Conservation (phyloP, 2,113 vertebrate species). For the Centrocercus urophasianus region DNA sequence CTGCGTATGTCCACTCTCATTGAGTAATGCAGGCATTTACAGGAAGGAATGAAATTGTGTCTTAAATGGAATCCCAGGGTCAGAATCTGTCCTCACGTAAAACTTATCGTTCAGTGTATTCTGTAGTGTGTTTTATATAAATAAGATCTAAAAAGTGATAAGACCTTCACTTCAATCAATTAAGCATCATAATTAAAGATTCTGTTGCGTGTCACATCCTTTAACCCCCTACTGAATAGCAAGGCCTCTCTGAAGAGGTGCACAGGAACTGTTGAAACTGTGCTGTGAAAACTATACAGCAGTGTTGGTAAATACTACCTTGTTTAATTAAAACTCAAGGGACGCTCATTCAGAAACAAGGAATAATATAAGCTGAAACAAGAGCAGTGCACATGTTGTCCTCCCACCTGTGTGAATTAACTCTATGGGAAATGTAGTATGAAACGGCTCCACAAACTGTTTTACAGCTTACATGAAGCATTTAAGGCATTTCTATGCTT, state of each 20-base stretch:
- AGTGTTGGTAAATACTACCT: neutral
- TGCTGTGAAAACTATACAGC: neutral
- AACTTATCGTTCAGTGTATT: neutral
- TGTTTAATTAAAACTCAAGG: neutral
- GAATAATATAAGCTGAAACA: neutral
- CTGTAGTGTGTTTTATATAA: neutral
- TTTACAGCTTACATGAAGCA: neutral
- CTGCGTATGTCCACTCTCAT: neutral
- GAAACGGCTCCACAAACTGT: neutral
- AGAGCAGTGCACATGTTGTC: neutral
- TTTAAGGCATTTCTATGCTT: neutral
- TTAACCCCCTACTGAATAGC: neutral
- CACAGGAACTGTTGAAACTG: neutral
- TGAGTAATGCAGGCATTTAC: neutral
- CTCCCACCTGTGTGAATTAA: neutral
- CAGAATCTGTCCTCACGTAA: neutral
- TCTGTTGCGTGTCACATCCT: neutral
- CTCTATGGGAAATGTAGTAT: neutral
- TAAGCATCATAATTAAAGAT: neutral
- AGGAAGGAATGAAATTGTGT: neutral
- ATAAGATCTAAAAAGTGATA: neutral
- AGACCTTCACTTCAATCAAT: neutral
- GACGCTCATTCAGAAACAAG: neutral
- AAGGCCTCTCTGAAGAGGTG: neutral
- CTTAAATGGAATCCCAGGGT: neutral